Evolutionary conservation across 2,113 vertebrate species (phyloP).

Genomic region (Varanus salvator): DNA sequence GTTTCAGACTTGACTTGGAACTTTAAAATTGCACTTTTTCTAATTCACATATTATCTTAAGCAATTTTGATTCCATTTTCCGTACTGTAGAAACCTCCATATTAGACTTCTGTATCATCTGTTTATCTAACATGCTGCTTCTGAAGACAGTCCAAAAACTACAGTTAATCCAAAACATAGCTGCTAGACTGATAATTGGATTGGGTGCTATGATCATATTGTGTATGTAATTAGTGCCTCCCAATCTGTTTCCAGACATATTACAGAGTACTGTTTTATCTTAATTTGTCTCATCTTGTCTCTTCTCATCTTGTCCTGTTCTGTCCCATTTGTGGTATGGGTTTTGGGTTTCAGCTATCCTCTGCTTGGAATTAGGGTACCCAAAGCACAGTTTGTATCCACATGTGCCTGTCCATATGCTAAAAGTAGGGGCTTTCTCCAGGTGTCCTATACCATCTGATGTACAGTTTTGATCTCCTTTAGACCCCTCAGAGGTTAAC

Average conservation of each 20-base stretch:
- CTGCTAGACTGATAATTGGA: background rate
- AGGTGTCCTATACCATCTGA: background rate
- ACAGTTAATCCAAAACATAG: background rate
- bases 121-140: no score
- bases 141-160: no score
- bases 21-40: background rate
- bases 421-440: background rate
- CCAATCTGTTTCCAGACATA: background rate
- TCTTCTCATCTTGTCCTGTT: no score
- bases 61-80: background rate
- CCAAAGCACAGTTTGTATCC: background rate
- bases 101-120: background rate
- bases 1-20: background rate
- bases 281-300: no score
- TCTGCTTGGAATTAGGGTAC: background rate
- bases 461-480: background rate
- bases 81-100: background rate
- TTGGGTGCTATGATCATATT: background rate
- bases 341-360: background rate
- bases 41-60: background rate
- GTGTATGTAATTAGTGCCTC: no score
- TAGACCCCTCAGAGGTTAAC: no score
- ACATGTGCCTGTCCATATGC: background rate
- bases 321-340: no score
- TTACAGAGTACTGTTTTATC: background rate